Evolutionary conservation across 2,888 invertebrate genomes (phyloP).

Genomic region (Aphelenchoides bicaudatus): DNA sequence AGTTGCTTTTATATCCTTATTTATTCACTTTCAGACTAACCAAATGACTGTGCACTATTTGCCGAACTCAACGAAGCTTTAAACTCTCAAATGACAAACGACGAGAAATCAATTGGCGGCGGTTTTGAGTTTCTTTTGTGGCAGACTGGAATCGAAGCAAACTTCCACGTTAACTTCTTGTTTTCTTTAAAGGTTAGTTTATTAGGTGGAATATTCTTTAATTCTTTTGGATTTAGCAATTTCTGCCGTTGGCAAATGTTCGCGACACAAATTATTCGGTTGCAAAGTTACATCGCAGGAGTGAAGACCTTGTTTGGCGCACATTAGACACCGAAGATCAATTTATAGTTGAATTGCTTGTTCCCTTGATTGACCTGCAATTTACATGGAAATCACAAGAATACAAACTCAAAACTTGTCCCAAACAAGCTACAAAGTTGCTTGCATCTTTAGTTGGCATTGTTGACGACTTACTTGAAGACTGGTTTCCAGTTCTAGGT

Average conservation of each 20-base stretch:
- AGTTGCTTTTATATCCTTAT: not conserved
- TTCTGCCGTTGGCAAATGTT: conserved; percentile 62
- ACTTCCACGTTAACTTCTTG: conserved; percentile 7
- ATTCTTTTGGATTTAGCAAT: no score
- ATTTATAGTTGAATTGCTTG: conserved; percentile 46
- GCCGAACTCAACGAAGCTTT: conserved; percentile 20
- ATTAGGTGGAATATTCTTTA: no score
- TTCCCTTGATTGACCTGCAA: conserved; percentile 44
- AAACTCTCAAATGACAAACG: conserved; percentile 16
- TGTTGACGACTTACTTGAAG: conserved; percentile 88
- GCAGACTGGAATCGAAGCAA: conserved; percentile 82
- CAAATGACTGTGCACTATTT: conserved; percentile 18
- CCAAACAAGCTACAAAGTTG: conserved; percentile 60
- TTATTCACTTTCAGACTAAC: conserved; percentile 12
- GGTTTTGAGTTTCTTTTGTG: conserved; percentile 80
- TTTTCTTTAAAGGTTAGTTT: conserved; percentile 79
- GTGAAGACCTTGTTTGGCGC: conserved; percentile 49
- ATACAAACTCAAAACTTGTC: conserved; percentile 14
- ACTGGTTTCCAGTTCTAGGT: conserved; percentile 73
- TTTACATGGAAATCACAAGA: conserved; percentile 17
- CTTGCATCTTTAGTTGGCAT: conserved; percentile 86
- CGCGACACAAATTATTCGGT: conserved; percentile 54
- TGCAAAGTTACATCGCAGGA: conserved; percentile 36
- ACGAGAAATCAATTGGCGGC: conserved; percentile 15
- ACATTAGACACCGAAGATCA: conserved; percentile 33